Evolutionary conservation across 2,113 vertebrate species (phyloP).

Genomic region (Melanotaenia duboulayi): DNA sequence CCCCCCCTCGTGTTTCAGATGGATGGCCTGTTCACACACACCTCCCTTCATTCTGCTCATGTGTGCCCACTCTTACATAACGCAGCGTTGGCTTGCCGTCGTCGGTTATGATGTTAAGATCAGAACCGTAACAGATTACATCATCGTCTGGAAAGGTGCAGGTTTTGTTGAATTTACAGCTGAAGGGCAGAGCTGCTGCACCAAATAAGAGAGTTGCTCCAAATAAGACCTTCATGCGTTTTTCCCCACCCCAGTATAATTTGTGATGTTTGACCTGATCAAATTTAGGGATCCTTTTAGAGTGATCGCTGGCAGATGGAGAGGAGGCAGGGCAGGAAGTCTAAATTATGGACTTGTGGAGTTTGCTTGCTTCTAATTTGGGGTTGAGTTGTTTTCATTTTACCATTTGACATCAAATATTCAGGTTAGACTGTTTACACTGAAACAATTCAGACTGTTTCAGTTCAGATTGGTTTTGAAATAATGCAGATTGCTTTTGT

Average conservation of each 20-base stretch:
- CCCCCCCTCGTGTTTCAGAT: constrained; percentile 29
- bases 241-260: neutral
- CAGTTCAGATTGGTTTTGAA: no score
- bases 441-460: no score
- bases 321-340: no score
- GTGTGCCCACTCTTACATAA: constrained; percentile 53
- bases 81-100: constrained; percentile 35
- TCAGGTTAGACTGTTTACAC: neutral
- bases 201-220: constrained; percentile 20
- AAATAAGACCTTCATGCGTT: constrained; percentile 7
- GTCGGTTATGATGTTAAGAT: constrained; percentile 64
- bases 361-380: neutral
- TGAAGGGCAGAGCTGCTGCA: constrained; percentile 37
- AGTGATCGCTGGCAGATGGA: neutral
- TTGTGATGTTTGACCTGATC: neutral
- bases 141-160: constrained; percentile 71
- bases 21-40: constrained; percentile 38
- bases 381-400: neutral
- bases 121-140: constrained; percentile 71
- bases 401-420: no score
- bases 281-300: neutral
- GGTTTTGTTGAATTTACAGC: constrained; percentile 55
- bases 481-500: no score
- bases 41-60: neutral
- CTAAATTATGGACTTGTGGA: neutral